phyloP scores from a whole-genome alignment of 2,888 invertebrate genomes.

The Platerodrilus igneus region DNA sequence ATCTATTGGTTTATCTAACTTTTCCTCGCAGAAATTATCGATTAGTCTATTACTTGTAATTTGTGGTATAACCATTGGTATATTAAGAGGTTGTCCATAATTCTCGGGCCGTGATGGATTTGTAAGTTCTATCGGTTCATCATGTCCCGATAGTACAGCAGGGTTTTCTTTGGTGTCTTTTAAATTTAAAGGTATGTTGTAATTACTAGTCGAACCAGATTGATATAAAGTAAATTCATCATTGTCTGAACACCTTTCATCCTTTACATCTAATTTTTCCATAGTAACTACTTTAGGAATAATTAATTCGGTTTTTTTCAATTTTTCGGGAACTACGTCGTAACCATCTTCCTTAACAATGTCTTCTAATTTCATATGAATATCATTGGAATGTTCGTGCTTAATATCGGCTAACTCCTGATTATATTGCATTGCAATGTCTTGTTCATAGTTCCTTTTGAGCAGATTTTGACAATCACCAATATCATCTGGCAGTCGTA shows the following conservation, averaged over 20 bases:
- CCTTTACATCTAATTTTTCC: slow-evolving; percentile 49
- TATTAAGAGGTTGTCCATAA: slow-evolving; percentile 40
- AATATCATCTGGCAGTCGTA: slow-evolving; percentile 46
- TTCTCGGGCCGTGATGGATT: slow-evolving; percentile 34
- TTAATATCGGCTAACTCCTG: slow-evolving; percentile 30
- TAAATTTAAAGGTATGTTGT: slow-evolving; percentile 37
- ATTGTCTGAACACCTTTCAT: slow-evolving; percentile 41
- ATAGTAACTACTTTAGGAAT: slow-evolving; percentile 58
- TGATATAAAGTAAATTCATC: slow-evolving; percentile 37
- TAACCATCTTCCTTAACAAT: slow-evolving; percentile 35
- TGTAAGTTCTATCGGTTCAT: slow-evolving; percentile 47
- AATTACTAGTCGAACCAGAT: slow-evolving; percentile 25
- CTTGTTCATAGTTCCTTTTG: slow-evolving; percentile 38
- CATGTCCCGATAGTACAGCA: slow-evolving; percentile 42
- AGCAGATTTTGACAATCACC: slow-evolving; percentile 47
- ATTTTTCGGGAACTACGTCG: slow-evolving; percentile 41
- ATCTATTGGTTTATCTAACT: slow-evolving; percentile 30
- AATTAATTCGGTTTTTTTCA: slow-evolving; percentile 60
- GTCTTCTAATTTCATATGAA: slow-evolving; percentile 24
- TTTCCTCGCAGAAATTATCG: slow-evolving; percentile 24
- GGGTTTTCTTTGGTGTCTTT: slow-evolving; percentile 32
- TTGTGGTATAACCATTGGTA: slow-evolving; percentile 42
- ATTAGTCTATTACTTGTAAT: slow-evolving; percentile 11
- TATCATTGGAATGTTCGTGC: too few relatives aligned
- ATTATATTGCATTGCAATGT: slow-evolving; percentile 30